Percentiles rank a stretch among this genome's conserved stretches.
Evolutionary conservation across 64 coral and sea anemone genomes (phyloP).

Genomic region (Orbicella faveolata): DNA sequence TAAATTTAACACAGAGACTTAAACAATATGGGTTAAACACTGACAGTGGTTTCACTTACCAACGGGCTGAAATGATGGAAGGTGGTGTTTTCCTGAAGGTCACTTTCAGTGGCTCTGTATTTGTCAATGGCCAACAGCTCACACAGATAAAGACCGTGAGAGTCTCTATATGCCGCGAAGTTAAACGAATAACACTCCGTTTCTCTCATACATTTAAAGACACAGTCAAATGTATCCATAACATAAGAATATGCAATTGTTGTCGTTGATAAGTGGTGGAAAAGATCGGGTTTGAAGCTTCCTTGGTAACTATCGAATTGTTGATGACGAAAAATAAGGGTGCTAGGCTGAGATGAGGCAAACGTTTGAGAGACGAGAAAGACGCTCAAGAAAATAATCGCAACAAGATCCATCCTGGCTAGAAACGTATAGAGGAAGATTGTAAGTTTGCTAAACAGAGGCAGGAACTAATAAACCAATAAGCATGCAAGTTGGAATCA

Average conservation of each 20-base stretch:
- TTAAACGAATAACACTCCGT: background rate
- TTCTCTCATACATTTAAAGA: background rate
- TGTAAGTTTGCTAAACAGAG: too few species aligned
- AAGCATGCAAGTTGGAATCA: too few species aligned
- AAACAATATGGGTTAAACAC: background rate
- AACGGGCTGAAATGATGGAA: constrained; percentile 31
- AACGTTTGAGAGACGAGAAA: too few species aligned
- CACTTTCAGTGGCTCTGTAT: background rate
- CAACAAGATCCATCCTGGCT: background rate
- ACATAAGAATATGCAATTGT: background rate
- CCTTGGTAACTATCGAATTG: background rate
- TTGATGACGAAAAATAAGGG: background rate
- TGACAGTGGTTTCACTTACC: background rate
- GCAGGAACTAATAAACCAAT: too few species aligned
- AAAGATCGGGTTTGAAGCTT: background rate
- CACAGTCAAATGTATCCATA: background rate
- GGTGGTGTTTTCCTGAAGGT: background rate
- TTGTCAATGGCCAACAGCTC: background rate
- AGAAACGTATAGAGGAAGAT: background rate
- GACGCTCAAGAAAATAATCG: too few species aligned
- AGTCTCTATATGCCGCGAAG: background rate
- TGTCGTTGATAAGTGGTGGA: background rate
- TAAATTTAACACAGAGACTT: too few species aligned
- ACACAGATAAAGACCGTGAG: background rate
- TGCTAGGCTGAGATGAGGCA: background rate